Percentiles rank a stretch among this genome's conserved stretches.
phyloP scores from a whole-genome alignment of 2,113 vertebrate species.

The Erinaceus europaeus region DNA sequence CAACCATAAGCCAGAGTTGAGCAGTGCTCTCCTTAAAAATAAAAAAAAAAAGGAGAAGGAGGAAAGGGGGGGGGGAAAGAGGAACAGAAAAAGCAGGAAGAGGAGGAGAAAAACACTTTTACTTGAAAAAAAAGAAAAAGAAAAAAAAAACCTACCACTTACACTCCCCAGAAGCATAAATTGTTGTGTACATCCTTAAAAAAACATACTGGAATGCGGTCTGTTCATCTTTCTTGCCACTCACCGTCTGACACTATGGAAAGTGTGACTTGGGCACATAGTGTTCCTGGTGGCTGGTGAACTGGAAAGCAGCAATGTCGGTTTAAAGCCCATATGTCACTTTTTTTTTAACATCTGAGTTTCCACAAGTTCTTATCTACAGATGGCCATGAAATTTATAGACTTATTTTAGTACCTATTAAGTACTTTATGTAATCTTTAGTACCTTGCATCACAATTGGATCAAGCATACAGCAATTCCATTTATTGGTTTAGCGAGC shows the following conservation, averaged over 20 bases:
- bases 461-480: background rate
- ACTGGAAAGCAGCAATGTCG: background rate
- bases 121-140: too few species aligned
- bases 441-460: background rate
- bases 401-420: constrained; percentile 27
- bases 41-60: too few species aligned
- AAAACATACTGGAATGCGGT: background rate
- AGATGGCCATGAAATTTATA: constrained; percentile 41
- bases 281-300: background rate
- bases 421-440: constrained; percentile 37
- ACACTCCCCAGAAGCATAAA: background rate
- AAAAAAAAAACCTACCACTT: background rate
- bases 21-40: too few species aligned
- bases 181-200: background rate
- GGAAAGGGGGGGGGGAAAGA: too few species aligned
- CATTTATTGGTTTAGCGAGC: background rate
- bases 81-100: too few species aligned
- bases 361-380: constrained; percentile 28
- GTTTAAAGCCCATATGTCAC: background rate
- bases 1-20: too few species aligned
- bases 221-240: background rate
- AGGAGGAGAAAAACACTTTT: too few species aligned
- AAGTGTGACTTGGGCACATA: accelerated
- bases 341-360: constrained; percentile 71
- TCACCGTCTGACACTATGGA: background rate